These are phyloP conservation scores for Agriopis marginaria DNA, from an alignment of 2,888 invertebrate genomes.

Conservation along the genomic window DNA sequence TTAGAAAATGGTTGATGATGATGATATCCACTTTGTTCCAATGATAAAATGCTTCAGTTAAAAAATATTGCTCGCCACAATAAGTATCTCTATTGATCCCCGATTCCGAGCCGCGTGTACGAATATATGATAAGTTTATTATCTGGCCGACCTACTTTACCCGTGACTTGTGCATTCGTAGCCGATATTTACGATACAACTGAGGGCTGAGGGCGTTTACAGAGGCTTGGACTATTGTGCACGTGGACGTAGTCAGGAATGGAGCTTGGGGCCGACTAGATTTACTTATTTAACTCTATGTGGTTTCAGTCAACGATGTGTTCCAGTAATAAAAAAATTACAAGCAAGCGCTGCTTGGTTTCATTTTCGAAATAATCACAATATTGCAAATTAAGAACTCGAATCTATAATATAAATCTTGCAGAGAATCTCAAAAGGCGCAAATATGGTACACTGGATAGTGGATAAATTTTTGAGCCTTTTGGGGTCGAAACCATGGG, in stretches of 20 bases:
- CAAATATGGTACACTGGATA: no score
- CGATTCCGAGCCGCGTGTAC: constrained; percentile 7
- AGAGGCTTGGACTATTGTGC: constrained; percentile 36
- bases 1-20: no score
- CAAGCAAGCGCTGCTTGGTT: no score
- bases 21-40: not conserved
- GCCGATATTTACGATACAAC: constrained; percentile 52
- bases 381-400: no score
- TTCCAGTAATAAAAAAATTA: no score
- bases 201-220: constrained; percentile 48
- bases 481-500: no score
- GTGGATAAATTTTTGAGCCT: no score
- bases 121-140: constrained; percentile 36
- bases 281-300: not conserved
- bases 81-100: constrained; percentile 17
- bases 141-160: constrained; percentile 31
- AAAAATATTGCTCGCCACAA: constrained; percentile 10
- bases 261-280: not conserved
- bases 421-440: no score
- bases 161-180: constrained; percentile 36
- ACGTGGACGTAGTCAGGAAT: constrained; percentile 17
- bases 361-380: no score
- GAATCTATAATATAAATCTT: no score
- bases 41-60: not conserved
- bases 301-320: not conserved